Evolutionary conservation across 2,113 vertebrate genomes (phyloP).

Genomic region (Lamprotornis superbus): DNA sequence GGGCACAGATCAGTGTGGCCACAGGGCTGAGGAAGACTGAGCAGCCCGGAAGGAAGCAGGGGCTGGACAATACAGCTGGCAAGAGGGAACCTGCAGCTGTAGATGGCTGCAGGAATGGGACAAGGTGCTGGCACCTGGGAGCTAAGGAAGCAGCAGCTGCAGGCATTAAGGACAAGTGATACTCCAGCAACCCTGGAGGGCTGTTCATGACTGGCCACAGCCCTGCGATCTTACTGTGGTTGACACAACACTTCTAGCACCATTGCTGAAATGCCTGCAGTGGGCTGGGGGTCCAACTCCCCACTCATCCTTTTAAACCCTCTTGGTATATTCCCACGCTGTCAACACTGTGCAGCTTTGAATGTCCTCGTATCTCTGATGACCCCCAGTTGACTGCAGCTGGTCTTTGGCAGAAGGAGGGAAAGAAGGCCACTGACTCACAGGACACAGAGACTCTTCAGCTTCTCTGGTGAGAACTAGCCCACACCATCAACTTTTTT

Average conservation of each 20-base stretch:
- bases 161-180: neutral
- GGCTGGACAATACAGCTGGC: neutral
- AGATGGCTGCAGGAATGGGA: neutral
- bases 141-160: neutral
- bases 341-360: neutral
- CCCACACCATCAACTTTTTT: neutral
- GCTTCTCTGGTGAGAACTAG: neutral
- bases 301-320: neutral
- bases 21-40: neutral
- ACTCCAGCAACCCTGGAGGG: neutral
- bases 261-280: neutral
- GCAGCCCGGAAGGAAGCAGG: neutral
- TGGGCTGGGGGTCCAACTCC: neutral
- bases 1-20: neutral
- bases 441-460: neutral
- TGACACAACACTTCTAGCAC: neutral
- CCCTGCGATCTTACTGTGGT: neutral
- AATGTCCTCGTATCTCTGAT: neutral
- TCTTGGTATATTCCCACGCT: neutral
- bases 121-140: neutral
- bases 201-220: rapidly evolving
- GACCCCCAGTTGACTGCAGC: neutral
- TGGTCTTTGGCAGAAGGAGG: slow-evolving; percentile 16
- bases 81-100: neutral
- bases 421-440: neutral